Conservation (phyloP, 1,140 invertebrate species). For the Drosophila pseudoananassae region DNA sequence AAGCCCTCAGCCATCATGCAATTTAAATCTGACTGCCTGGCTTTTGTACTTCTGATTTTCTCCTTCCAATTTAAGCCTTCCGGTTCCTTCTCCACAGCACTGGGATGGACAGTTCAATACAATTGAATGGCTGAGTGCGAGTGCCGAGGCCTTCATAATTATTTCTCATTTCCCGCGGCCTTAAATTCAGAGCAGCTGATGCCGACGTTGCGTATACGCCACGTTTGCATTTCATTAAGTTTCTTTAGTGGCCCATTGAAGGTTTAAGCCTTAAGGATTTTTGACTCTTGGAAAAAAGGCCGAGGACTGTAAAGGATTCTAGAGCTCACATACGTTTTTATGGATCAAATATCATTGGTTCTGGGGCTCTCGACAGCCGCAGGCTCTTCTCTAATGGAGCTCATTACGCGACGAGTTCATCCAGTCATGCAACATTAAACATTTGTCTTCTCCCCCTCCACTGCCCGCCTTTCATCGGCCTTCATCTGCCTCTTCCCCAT, state of each 20-base stretch:
- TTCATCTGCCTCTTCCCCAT: neutral
- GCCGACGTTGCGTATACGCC: conserved; percentile 40
- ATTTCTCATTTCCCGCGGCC: conserved; percentile 18
- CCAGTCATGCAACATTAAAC: conserved; percentile 57
- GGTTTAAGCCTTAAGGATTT: neutral
- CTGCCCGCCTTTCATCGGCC: conserved; percentile 8
- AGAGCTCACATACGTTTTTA: conserved; percentile 15
- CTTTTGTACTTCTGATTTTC: conserved; percentile 4
- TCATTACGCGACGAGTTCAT: conserved; percentile 35
- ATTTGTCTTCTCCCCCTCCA: conserved; percentile 41
- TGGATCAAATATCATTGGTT: conserved; percentile 30
- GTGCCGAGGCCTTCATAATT: conserved; percentile 26
- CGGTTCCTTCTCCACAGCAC: neutral
- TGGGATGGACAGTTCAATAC: conserved; percentile 14
- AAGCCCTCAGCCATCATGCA: neutral
- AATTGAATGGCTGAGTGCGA: conserved; percentile 21
- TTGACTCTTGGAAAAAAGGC: neutral
- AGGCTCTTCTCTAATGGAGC: conserved; percentile 6
- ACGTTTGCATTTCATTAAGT: conserved; percentile 67
- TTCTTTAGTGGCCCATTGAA: neutral
- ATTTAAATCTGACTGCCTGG: neutral
- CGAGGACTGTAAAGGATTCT: neutral
- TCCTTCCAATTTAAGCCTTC: neutral
- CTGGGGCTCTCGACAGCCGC: conserved; percentile 8
- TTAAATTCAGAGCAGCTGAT: conserved; percentile 5